Conservation (phyloP, 2,797 vertebrate species). For the Danio tinwini region DNA sequence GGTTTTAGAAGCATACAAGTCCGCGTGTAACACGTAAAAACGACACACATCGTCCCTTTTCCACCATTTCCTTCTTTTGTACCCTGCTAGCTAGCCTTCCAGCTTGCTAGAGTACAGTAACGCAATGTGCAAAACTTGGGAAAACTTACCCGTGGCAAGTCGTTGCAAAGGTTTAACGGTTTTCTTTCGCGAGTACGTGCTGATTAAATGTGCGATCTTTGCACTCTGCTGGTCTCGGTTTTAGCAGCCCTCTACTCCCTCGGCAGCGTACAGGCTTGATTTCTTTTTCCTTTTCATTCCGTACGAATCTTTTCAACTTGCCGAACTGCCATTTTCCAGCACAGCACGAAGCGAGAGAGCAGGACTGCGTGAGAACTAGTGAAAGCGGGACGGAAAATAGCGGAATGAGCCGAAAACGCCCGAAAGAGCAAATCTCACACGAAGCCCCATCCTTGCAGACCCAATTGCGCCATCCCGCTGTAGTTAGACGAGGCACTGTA, state of each 20-base stretch:
- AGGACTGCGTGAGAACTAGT: conserved; percentile 72
- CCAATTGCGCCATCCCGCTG: conserved; percentile 6
- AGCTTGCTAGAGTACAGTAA: conserved; percentile 28
- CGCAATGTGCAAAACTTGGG: conserved; percentile 79
- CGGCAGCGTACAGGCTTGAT: conserved; percentile 47
- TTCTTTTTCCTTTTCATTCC: conserved; percentile 66
- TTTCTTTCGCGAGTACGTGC: conserved; percentile 1
- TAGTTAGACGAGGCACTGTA: not conserved
- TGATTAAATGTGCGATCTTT: not conserved
- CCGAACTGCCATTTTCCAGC: conserved; percentile 81
- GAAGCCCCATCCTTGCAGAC: not conserved
- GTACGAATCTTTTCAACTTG: conserved; percentile 69
- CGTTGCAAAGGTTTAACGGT: conserved; percentile 9
- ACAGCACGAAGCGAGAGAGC: conserved; percentile 67
- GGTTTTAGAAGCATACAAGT: not conserved
- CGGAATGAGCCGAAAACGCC: conserved; percentile 69
- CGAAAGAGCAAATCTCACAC: conserved; percentile 61
- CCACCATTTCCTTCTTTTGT: conserved; percentile 76
- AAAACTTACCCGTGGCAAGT: conserved; percentile 77
- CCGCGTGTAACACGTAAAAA: conserved; percentile 3
- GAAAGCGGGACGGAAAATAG: conserved; percentile 66
- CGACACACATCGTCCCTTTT: conserved; percentile 65
- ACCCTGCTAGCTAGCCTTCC: conserved; percentile 55
- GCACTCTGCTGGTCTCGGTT: conserved; percentile 30
- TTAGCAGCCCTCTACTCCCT: conserved; percentile 45